Conservation (phyloP, 1,140 invertebrate species). For the Ostrea denselamellosa region DNA sequence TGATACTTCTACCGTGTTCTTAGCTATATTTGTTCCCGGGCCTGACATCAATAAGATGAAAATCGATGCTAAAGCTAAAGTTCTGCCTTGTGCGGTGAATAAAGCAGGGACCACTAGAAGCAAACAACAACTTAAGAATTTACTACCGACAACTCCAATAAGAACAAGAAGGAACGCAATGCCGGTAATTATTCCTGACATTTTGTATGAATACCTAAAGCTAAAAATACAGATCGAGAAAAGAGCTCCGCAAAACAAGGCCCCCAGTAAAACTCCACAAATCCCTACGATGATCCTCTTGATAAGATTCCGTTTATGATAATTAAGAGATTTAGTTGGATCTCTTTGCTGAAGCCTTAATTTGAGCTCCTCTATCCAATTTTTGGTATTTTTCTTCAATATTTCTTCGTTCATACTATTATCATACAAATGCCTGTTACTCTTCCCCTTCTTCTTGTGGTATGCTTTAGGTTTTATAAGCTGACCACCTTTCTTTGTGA, state of each 20-base stretch:
- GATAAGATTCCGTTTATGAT: background rate
- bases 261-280: background rate
- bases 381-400: background rate
- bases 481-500: background rate
- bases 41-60: conserved; percentile 47
- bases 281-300: background rate
- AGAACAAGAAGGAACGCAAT: background rate
- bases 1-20: conserved; percentile 47
- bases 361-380: background rate
- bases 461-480: background rate
- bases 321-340: background rate
- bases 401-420: background rate
- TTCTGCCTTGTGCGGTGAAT: conserved; percentile 45
- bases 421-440: background rate
- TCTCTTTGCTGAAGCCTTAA: background rate
- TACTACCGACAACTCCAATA: background rate
- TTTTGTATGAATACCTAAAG: background rate
- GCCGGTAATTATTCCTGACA: background rate
- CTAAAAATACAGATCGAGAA: conserved; percentile 8
- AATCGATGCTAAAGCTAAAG: conserved; percentile 39
- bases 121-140: conserved; percentile 39
- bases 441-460: background rate
- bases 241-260: background rate
- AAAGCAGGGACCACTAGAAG: conserved; percentile 48
- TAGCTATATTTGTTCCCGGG: conserved; percentile 47